A percentile compares a stretch with the other conserved stretches of the same genome.
These are phyloP conservation scores for Rallus limicola DNA, from an alignment of 2,113 vertebrate species.

Conservation along the genomic window DNA sequence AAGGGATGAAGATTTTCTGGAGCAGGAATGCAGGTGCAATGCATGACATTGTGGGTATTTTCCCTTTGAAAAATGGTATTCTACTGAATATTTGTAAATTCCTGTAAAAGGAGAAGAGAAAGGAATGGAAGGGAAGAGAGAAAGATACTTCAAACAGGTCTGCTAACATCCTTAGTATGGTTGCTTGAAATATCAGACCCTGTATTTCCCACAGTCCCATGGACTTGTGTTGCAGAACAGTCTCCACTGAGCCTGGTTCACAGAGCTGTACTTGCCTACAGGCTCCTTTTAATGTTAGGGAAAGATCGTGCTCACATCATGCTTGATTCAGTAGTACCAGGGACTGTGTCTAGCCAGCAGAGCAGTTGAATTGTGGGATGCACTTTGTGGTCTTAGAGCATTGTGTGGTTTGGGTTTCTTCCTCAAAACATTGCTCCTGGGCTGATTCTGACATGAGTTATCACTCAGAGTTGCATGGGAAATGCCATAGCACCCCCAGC, in stretches of 20 bases:
- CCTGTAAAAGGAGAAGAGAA: neutral
- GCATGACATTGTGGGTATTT: neutral
- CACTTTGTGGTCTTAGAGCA: neutral
- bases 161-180: neutral
- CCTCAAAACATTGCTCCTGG: neutral
- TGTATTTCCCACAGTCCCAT: neutral
- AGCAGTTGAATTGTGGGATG: neutral
- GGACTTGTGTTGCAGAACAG: neutral
- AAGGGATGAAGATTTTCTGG: neutral
- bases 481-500: neutral
- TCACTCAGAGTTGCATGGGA: neutral
- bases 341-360: neutral
- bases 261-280: neutral
- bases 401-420: neutral
- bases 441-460: neutral
- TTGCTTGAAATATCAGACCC: neutral
- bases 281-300: neutral
- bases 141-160: neutral
- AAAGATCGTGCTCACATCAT: neutral
- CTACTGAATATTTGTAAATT: neutral
- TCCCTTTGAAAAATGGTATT: neutral
- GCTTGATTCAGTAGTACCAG: neutral
- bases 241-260: neutral
- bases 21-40: neutral
- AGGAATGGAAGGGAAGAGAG: no score